Conservation (phyloP, 2,888 invertebrate species). For the Lasioglossum pauxillum region DNA sequence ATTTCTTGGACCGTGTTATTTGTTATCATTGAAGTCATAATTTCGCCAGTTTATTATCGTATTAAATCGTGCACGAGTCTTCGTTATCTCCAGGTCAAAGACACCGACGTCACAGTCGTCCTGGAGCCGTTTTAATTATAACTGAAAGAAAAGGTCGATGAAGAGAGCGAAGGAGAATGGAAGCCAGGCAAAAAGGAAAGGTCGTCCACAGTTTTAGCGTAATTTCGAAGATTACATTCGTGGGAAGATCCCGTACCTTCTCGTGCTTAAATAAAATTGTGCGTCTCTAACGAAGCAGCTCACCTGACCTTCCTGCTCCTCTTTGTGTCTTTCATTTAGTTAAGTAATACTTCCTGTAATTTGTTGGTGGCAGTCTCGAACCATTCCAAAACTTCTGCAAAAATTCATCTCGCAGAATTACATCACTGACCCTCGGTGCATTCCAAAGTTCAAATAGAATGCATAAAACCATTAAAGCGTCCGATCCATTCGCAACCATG, state of each 20-base stretch:
- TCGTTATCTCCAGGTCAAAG: background rate
- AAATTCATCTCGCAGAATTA: background rate
- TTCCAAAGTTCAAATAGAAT: background rate
- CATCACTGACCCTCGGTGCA: background rate
- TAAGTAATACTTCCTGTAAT: background rate
- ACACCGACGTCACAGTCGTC: background rate
- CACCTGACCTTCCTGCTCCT: background rate
- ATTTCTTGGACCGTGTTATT: background rate
- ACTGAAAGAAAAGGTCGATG: background rate
- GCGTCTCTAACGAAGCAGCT: conserved; percentile 18
- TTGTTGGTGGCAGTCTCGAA: background rate
- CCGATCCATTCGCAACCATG: background rate
- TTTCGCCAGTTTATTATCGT: background rate
- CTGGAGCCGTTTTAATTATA: background rate
- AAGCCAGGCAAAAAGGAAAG: conserved; percentile 9
- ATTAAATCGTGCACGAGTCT: background rate
- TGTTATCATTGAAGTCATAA: background rate
- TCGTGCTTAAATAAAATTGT: conserved; percentile 2
- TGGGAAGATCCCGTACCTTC: conserved; percentile 31
- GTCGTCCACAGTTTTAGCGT: conserved; percentile 22
- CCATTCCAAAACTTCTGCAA: background rate
- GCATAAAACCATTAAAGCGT: background rate
- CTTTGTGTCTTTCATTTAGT: background rate
- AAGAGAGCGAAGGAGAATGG: background rate
- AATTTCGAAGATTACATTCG: conserved; percentile 38